Conservation (phyloP, 2,797 vertebrate species). For the Falco columbarius region DNA sequence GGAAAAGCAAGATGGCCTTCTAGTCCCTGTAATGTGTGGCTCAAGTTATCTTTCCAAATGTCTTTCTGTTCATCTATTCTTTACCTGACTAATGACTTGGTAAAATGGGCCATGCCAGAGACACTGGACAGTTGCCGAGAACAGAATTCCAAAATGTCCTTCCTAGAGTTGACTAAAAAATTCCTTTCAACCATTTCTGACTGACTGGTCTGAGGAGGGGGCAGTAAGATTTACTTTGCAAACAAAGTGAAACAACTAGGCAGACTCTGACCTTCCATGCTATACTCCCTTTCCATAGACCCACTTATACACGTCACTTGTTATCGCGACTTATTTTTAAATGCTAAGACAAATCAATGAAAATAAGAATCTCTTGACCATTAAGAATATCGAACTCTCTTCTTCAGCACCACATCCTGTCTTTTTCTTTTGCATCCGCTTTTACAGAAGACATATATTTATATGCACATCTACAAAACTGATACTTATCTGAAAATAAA, state of each 20-base stretch:
- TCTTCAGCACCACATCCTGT: neutral
- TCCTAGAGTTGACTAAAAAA: neutral
- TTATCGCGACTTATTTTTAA: neutral
- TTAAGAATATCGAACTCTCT: neutral
- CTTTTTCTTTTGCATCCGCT: neutral
- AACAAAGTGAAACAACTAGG: neutral
- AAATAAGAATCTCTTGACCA: too few relatives aligned
- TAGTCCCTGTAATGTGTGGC: neutral
- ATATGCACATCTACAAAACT: neutral
- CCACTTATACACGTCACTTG: neutral
- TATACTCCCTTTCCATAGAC: neutral
- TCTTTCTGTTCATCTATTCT: neutral
- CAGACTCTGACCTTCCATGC: neutral
- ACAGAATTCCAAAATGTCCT: neutral
- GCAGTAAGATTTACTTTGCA: neutral
- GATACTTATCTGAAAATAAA: slow-evolving; percentile 45
- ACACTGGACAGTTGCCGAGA: accelerated
- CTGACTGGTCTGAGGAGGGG: neutral
- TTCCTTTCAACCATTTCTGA: neutral
- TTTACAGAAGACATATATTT: neutral
- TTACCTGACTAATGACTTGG: neutral
- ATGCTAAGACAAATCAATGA: neutral
- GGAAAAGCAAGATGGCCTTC: neutral
- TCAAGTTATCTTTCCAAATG: neutral
- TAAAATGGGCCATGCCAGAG: neutral